Evolutionary conservation across 2,888 invertebrate genomes (phyloP).

Genomic region (Globia sparganii): DNA sequence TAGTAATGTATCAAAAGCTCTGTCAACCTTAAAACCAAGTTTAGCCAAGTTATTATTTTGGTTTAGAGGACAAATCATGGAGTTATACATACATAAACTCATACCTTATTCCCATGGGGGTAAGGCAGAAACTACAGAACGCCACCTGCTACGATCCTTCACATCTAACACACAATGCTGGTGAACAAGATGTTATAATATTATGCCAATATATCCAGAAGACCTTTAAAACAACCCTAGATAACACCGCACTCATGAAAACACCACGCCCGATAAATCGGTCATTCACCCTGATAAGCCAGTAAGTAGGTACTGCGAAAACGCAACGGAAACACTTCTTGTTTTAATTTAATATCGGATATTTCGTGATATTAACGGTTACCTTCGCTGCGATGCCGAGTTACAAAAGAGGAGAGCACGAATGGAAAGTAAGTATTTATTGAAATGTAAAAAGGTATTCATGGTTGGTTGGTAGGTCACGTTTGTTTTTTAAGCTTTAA

Average conservation of each 20-base stretch:
- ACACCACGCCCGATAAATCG: slow-evolving; percentile 31
- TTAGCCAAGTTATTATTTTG: background rate
- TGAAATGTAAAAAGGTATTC: slow-evolving; percentile 33
- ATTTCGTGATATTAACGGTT: slow-evolving; percentile 20
- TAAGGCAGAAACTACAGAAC: background rate
- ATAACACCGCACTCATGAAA: slow-evolving; percentile 17
- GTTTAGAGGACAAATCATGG: background rate
- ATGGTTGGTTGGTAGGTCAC: slow-evolving; percentile 21
- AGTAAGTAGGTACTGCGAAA: slow-evolving; percentile 29
- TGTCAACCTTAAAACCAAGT: background rate
- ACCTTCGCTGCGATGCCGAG: slow-evolving; percentile 10
- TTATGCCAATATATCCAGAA: background rate
- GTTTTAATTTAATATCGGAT: slow-evolving; percentile 42
- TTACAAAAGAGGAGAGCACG: slow-evolving; percentile 6
- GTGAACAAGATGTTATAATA: background rate
- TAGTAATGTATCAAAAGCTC: background rate
- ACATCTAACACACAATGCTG: background rate
- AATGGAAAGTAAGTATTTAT: slow-evolving; percentile 41
- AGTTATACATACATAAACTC: background rate
- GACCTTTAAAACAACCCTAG: slow-evolving; percentile 21
- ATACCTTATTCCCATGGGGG: no score
- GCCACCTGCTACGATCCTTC: background rate
- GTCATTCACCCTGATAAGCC: slow-evolving; percentile 55
- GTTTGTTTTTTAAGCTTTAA: slow-evolving; percentile 31
- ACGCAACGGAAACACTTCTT: slow-evolving; percentile 33